A percentile compares a stretch with the other conserved stretches of the same genome.
Evolutionary conservation across 2,113 vertebrate genomes (phyloP).

Genomic region (Hydrochoerus hydrochaeris): DNA sequence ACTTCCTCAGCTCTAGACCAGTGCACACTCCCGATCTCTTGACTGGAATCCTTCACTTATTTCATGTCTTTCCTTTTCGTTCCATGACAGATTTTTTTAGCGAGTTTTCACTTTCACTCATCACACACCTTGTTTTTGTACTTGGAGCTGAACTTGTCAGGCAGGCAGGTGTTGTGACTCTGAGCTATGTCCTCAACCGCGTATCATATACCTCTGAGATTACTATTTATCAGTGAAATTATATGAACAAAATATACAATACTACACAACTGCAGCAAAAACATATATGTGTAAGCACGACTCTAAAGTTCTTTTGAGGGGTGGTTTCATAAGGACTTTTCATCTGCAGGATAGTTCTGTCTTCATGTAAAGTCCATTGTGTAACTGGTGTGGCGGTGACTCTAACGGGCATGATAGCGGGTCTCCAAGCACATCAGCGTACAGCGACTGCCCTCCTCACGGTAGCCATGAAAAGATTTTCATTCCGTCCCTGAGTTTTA

Average conservation of each 20-base stretch:
- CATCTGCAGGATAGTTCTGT: not conserved
- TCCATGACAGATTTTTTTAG: not conserved
- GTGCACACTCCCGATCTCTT: not conserved
- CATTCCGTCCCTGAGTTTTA: not conserved
- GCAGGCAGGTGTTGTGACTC: too few relatives aligned
- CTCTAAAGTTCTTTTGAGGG: not conserved
- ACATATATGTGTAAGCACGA: rapidly evolving
- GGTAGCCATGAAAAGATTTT: not conserved
- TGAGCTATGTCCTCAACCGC: too few relatives aligned
- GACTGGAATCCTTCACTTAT: not conserved
- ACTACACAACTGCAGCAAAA: not conserved
- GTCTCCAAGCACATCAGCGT: rapidly evolving
- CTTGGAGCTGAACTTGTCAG: too few relatives aligned
- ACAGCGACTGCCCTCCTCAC: not conserved
- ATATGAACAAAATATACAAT: not conserved
- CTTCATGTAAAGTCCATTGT: not conserved
- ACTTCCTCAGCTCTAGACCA: not conserved
- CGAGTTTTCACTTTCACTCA: not conserved
- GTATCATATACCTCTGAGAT: not conserved
- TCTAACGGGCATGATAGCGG: too few relatives aligned
- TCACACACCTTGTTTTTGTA: too few relatives aligned
- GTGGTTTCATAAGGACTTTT: not conserved
- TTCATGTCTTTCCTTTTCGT: not conserved
- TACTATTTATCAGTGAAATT: not conserved
- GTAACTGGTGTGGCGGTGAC: not conserved